Evolutionary conservation across 2,888 invertebrate genomes (phyloP), one percentile per base, ranked within the genome.

Genomic region (Tetragonisca angustula): DNA sequence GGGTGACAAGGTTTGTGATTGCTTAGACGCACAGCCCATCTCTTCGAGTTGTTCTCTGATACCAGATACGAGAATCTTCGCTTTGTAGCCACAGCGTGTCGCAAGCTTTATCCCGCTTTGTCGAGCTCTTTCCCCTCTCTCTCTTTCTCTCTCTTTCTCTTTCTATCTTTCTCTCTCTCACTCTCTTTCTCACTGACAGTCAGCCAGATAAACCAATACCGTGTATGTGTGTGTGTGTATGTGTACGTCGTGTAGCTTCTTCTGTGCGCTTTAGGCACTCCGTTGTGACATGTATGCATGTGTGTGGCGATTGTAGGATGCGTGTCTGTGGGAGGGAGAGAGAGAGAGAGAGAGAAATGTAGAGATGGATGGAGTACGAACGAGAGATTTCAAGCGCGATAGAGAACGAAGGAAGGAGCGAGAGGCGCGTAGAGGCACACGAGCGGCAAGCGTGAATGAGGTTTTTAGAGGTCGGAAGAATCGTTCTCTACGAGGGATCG

Each of bases 1-100:
- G 94, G 93, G 91, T 94, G 94, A 94, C 92, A 94, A 94, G 94
- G 94, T 94, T 94, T 93, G 93, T 93, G 92, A 85, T 82, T 71
- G 89, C 85, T 83, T 88, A 84, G 75, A 88, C n/a, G 32, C 76
- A 76, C 82, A 73, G 78, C n/a, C 82, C 79, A 76, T 77, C 76
- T 79, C 79, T 73, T n/a, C 75, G 64, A 49, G 70, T 70, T 56
- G n/a, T 32, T 32, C 74, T 76, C 77, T 36, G 76, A 32, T 43
- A 61, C 32, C 50, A 54, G 43, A 43, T 9, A 11, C 49, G 54
- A 54, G 62, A 76, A 65, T 77, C 85, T 87, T 68, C 83, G 81
- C 77, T 82, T 79, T 71, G 17, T 62, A 86, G 76, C 49, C 61
- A 80, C 69, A 76, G 56, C 74, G 67, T 76, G 68, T 56, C 68